Percentiles rank a stretch among this genome's conserved stretches.
These are phyloP conservation scores for Aphelinus atriplicis DNA, from an alignment of 1,140 invertebrate species.

Conservation along the genomic window DNA sequence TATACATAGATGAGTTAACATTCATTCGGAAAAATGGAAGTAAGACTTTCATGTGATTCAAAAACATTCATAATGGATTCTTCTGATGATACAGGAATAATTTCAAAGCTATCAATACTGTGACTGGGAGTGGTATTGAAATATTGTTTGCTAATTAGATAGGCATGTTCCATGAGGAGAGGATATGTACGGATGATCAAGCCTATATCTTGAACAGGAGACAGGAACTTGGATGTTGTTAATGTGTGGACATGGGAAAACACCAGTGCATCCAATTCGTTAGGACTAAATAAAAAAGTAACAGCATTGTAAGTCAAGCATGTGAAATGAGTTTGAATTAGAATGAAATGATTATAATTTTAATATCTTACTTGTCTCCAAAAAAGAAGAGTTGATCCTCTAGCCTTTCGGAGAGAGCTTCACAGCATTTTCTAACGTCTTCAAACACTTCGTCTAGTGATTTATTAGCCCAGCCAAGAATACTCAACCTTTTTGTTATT, in stretches of 20 bases:
- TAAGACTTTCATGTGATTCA: conserved; percentile 43
- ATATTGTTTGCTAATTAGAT: conserved; percentile 44
- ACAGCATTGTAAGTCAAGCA: too few relatives aligned
- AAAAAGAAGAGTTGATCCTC: conserved; percentile 86
- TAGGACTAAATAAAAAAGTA: conserved; percentile 63
- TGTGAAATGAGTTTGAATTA: conserved; percentile 38
- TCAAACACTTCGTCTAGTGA: conserved; percentile 81
- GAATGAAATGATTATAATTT: conserved; percentile 9
- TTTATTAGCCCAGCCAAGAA: conserved; percentile 84
- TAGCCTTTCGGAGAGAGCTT: conserved; percentile 83
- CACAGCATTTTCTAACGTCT: conserved; percentile 86
- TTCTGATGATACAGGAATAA: conserved; percentile 43
- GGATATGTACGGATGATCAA: conserved; percentile 52
- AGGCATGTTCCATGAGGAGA: conserved; percentile 52
- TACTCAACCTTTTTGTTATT: conserved; percentile 77
- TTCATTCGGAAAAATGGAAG: neutral
- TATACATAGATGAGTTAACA: conserved; percentile 1
- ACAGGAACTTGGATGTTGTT: conserved; percentile 61
- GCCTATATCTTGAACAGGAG: conserved; percentile 40
- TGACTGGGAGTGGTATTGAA: conserved; percentile 39
- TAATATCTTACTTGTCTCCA: conserved; percentile 73
- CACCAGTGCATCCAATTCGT: conserved; percentile 78
- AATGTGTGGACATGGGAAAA: conserved; percentile 78
- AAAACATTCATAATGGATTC: conserved; percentile 51
- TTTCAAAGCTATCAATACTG: conserved; percentile 47